A percentile compares a stretch with the other conserved stretches of the same genome.
phyloP scores from a whole-genome alignment of 2,113 vertebrate genomes.

The Alethe castanea region DNA sequence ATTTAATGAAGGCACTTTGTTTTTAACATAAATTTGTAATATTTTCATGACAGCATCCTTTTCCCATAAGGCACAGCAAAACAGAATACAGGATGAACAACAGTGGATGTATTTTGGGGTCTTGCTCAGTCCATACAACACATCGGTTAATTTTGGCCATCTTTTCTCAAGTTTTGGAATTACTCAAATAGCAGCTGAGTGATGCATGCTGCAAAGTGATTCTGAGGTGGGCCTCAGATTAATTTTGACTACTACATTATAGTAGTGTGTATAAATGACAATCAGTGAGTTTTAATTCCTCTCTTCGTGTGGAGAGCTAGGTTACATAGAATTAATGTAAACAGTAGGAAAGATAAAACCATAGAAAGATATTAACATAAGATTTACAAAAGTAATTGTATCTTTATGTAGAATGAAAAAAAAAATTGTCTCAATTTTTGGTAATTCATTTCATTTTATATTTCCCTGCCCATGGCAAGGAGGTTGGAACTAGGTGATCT shows the following conservation, averaged over 20 bases:
- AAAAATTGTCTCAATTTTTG: conserved; percentile 38
- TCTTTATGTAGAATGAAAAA: conserved; percentile 61
- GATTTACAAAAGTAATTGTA: conserved; percentile 55
- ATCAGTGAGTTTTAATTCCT: conserved; percentile 74
- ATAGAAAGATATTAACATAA: conserved; percentile 60
- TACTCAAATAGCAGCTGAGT: conserved; percentile 51
- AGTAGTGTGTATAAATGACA: conserved; percentile 80
- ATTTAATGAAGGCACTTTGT: conserved; percentile 61
- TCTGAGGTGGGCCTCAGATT: conserved; percentile 75
- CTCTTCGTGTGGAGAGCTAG: conserved; percentile 72
- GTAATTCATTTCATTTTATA: conserved; percentile 35
- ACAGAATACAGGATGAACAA: background rate
- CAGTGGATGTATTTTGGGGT: conserved; percentile 14
- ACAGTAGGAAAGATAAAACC: conserved; percentile 61
- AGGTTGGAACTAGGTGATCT: background rate
- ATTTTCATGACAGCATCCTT: conserved; percentile 49
- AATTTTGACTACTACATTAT: conserved; percentile 78
- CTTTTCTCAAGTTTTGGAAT: conserved; percentile 74
- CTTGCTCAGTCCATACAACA: conserved; percentile 46
- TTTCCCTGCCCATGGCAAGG: background rate
- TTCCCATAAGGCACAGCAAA: conserved; percentile 53
- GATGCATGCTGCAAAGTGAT: conserved; percentile 47
- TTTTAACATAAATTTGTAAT: conserved; percentile 57
- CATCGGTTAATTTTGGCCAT: conserved; percentile 71
- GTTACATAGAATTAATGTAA: conserved; percentile 66